phyloP scores from a whole-genome alignment of 2,888 invertebrate species.

The Polydrusus cervinus region DNA sequence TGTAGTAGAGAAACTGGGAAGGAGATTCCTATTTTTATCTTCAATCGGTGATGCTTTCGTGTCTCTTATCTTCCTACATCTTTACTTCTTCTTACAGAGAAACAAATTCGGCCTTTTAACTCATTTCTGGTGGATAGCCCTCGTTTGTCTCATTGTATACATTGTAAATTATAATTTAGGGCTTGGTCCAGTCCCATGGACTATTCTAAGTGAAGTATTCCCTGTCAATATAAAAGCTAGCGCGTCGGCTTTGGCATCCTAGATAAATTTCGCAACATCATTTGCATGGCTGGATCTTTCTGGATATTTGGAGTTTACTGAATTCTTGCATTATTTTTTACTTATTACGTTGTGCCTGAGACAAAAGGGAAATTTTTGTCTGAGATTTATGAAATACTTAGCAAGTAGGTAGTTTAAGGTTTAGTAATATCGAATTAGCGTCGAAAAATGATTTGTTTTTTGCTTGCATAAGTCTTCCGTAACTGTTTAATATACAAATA shows the following conservation, averaged over 20 bases:
- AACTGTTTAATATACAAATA: no score
- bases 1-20: slow-evolving; percentile 84
- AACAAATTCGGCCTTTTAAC: slow-evolving; percentile 53
- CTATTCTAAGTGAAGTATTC: slow-evolving; percentile 87
- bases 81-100: slow-evolving; percentile 52
- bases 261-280: slow-evolving; percentile 52
- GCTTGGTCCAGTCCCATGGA: slow-evolving; percentile 86
- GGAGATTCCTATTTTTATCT: slow-evolving; percentile 77
- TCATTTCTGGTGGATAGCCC: slow-evolving; percentile 79
- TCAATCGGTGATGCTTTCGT: slow-evolving; percentile 79
- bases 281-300: slow-evolving; percentile 59
- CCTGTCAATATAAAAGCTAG: slow-evolving; percentile 81
- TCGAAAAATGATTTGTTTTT: no score
- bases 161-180: slow-evolving; percentile 81
- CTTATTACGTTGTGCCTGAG: slow-evolving; percentile 58
- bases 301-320: slow-evolving; percentile 58
- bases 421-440: not conserved
- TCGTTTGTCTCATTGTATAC: slow-evolving; percentile 80
- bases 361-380: slow-evolving; percentile 60
- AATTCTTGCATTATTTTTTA: slow-evolving; percentile 54
- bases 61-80: slow-evolving; percentile 66
- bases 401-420: slow-evolving; percentile 6
- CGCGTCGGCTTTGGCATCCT: slow-evolving; percentile 73
- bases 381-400: slow-evolving; percentile 58
- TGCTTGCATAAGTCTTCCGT: no score